A percentile compares a stretch with the other conserved stretches of the same genome.
These are phyloP conservation scores for Haemorhous mexicanus DNA, from an alignment of 2,113 vertebrate species.

Conservation along the genomic window DNA sequence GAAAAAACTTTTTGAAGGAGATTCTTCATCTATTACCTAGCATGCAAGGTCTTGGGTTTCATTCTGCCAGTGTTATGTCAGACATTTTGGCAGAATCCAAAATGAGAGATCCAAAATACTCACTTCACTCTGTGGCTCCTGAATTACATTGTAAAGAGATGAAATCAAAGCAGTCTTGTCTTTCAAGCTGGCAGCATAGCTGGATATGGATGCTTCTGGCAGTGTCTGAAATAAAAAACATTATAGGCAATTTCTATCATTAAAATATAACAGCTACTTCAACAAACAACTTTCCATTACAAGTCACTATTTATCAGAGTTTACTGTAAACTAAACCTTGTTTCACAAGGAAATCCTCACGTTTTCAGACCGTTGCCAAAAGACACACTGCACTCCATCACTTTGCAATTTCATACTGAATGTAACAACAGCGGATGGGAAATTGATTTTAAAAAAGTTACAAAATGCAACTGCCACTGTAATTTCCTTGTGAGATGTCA, in stretches of 20 bases:
- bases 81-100: not conserved
- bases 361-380: not conserved
- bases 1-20: not conserved
- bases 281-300: not conserved
- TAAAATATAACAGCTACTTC: not conserved
- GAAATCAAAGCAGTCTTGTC: constrained; percentile 89
- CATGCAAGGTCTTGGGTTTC: not conserved
- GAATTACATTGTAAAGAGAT: constrained; percentile 95
- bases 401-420: not conserved
- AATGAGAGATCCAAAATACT: constrained; percentile 28
- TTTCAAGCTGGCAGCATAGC: constrained; percentile 88
- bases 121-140: constrained; percentile 96
- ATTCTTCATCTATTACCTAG: not conserved
- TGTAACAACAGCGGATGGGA: not conserved
- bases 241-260: not conserved
- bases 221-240: constrained; percentile 81
- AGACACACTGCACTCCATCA: not conserved
- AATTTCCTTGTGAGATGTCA: not conserved
- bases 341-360: not conserved
- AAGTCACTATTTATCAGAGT: not conserved
- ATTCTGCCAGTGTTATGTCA: not conserved
- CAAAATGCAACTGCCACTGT: not conserved
- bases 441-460: not conserved
- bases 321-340: not conserved
- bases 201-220: constrained; percentile 89